Evolutionary conservation across 2,888 invertebrate species (phyloP).

Genomic region (Torymus tubicola): DNA sequence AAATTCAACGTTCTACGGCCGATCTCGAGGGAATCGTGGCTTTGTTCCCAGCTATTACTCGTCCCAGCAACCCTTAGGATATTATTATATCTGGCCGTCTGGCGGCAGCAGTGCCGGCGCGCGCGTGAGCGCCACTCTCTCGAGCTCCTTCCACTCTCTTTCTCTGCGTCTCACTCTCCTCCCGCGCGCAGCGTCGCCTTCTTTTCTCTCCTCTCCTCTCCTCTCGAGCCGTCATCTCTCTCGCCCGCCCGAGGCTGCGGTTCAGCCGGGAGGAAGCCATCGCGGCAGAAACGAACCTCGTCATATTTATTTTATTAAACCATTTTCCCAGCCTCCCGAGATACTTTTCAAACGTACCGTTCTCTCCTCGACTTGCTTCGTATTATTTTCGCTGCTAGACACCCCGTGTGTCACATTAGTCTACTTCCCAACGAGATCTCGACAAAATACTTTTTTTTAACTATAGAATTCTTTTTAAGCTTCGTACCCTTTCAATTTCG

Average conservation of each 20-base stretch:
- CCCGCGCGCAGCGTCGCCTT: slow-evolving; percentile 10
- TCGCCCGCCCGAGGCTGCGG: slow-evolving; percentile 42
- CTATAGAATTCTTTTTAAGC: no score
- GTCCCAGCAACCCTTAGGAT: slow-evolving; percentile 74
- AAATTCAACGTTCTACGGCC: slow-evolving; percentile 59
- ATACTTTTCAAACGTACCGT: slow-evolving; percentile 61
- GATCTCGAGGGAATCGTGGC: slow-evolving; percentile 71
- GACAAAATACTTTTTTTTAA: no score
- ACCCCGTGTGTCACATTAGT: background rate
- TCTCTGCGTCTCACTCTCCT: slow-evolving; percentile 20
- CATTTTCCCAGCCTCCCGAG: slow-evolving; percentile 67
- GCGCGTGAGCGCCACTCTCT: slow-evolving; percentile 49
- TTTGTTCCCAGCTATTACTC: slow-evolving; percentile 77
- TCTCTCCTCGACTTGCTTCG: background rate
- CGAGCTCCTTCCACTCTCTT: slow-evolving; percentile 27
- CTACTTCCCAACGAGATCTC: background rate
- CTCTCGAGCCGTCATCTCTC: slow-evolving; percentile 42
- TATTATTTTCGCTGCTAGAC: background rate
- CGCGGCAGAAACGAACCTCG: slow-evolving; percentile 63
- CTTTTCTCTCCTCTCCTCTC: slow-evolving; percentile 57
- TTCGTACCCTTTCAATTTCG: no score
- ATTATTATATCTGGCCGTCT: slow-evolving; percentile 75
- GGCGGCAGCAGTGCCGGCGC: slow-evolving; percentile 55
- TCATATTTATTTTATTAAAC: slow-evolving; percentile 76
- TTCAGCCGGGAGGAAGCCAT: slow-evolving; percentile 57